Evolutionary conservation across 1,140 invertebrate species (phyloP), one percentile per base, ranked within the genome.

Genomic region (Aphis gossypii): DNA sequence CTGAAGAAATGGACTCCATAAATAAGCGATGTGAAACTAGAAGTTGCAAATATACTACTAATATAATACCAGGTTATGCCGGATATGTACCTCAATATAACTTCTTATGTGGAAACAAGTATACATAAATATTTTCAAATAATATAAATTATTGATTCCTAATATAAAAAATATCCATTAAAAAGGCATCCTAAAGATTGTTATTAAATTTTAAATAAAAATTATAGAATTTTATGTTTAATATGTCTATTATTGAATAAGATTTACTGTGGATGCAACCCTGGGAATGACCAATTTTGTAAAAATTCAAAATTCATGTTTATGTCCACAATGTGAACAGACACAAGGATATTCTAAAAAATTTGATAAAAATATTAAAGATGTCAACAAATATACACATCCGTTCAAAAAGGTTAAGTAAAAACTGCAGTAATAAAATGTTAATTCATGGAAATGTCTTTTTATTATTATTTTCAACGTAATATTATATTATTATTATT

Each of bases 331-430:
- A 48, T 91, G 90, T 82, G 48, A 46, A 30, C 5, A 21, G 8
- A 46, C 14, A 1, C 46, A 76, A 25, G 20, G 4, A 35, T 20
- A 76, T 51, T 51, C 9, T 18, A 1, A 30, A 20, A 48, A 35
- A 46, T 11, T 30, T 44, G 30, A 41, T 44, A 41, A 76, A 0
- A 44, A 7, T 2, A n/a, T 4, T 20, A 30, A 76, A 91, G 48
- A 91, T 46, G 25, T 46, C 14, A 76, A 91, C 5, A 46, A 46
- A 21, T 46, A 76, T 46, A 68, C n/a, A 41, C 38, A 38, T 68
- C 89, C 90, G 20, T 91, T 76, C 4, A n/a, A 21, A 76, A 44
- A 91, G 90, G 90, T 91, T 18, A 51, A 51, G 30, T 76, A 83
- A 51, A 51, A 51, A 51, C 18, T 51, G 48, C 20, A 38, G 20